phyloP scores from a whole-genome alignment of 1,140 invertebrate genomes.

The Bombus sibiricus region DNA sequence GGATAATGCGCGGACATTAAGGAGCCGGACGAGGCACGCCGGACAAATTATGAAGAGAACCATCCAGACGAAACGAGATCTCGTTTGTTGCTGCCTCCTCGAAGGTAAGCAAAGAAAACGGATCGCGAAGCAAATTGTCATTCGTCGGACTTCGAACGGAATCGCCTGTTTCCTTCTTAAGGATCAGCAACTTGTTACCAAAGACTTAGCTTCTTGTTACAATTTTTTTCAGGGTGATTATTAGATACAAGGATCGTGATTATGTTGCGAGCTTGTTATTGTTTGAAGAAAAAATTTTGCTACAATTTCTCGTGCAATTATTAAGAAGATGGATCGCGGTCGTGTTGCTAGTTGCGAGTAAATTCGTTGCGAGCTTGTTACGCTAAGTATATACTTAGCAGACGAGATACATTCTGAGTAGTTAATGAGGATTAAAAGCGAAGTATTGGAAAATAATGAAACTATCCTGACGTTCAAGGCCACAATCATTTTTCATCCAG shows the following conservation, averaged over 20 bases:
- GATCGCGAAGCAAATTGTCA: slow-evolving; percentile 9
- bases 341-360: no score
- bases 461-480: background rate
- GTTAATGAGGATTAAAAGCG: background rate
- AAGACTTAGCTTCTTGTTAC: background rate
- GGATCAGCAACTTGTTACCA: background rate
- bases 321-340: background rate
- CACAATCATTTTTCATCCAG: background rate
- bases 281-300: background rate
- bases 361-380: background rate
- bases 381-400: background rate
- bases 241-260: background rate
- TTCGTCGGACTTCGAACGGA: background rate
- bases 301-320: background rate
- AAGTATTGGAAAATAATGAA: background rate
- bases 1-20: slow-evolving; percentile 46
- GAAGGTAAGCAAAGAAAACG: background rate
- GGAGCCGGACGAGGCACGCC: slow-evolving; percentile 7
- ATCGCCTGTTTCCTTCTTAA: slow-evolving; percentile 1
- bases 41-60: slow-evolving; percentile 53
- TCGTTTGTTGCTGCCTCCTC: slow-evolving; percentile 21
- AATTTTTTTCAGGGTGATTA: background rate
- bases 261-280: background rate
- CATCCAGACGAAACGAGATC: slow-evolving; percentile 29
- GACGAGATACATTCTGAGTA: background rate